phyloP scores from a whole-genome alignment of 1,140 invertebrate genomes.

The Drosophila nannoptera region DNA sequence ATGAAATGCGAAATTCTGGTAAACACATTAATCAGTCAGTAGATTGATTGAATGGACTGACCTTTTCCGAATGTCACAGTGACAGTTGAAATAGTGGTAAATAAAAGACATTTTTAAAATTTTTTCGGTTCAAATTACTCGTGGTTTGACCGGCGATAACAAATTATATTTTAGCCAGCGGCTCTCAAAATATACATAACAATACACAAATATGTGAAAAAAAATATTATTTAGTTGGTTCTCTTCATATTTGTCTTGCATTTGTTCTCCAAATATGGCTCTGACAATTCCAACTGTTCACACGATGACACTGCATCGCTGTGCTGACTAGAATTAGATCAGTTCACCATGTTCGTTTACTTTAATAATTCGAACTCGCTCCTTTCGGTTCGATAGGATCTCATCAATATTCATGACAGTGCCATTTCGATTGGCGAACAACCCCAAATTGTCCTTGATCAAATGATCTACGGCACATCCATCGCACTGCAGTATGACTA shows the following conservation, averaged over 20 bases:
- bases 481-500: constrained; percentile 92
- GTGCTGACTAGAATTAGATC: constrained; percentile 65
- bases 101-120: constrained; percentile 9
- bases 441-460: constrained; percentile 94
- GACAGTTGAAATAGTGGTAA: constrained; percentile 41
- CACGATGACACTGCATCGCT: constrained; percentile 36
- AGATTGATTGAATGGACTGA: background rate
- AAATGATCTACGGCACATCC: constrained; percentile 93
- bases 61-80: background rate
- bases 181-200: constrained; percentile 32
- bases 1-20: constrained; percentile 31
- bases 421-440: constrained; percentile 86
- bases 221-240: constrained; percentile 11
- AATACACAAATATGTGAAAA: constrained; percentile 28
- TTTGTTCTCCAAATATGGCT: background rate
- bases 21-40: constrained; percentile 54
- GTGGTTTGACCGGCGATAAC: constrained; percentile 22
- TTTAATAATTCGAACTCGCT: constrained; percentile 79
- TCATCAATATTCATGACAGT: constrained; percentile 88
- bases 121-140: constrained; percentile 26
- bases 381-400: constrained; percentile 88
- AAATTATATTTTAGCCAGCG: constrained; percentile 39
- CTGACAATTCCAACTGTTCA: background rate
- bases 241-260: too few relatives aligned
- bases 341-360: constrained; percentile 76